phyloP scores from a whole-genome alignment of 2,888 invertebrate genomes.

The Cheilosia urbana region DNA sequence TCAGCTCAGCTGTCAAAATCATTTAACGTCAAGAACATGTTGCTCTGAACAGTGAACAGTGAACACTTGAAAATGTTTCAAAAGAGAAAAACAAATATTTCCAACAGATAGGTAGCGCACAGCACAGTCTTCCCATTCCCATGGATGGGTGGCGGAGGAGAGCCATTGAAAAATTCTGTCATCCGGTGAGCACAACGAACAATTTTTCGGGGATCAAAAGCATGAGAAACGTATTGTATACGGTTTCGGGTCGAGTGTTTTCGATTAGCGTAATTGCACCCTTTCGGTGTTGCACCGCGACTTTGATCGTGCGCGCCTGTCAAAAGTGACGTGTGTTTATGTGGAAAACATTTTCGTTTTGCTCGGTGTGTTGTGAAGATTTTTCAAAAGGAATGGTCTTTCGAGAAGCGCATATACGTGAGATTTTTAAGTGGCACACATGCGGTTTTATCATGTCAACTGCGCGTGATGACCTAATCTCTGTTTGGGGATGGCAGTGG shows the following conservation, averaged over 20 bases:
- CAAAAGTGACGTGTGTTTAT: constrained; percentile 50
- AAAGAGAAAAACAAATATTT: constrained; percentile 18
- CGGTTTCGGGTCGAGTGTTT: constrained; percentile 67
- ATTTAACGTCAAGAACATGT: constrained; percentile 62
- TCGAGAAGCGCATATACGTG: constrained; percentile 6
- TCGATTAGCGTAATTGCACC: constrained; percentile 70
- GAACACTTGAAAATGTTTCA: constrained; percentile 59
- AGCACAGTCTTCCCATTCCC: constrained; percentile 16
- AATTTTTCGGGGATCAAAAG: constrained; percentile 62
- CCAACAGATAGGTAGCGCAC: constrained; percentile 22
- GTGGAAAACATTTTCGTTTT: constrained; percentile 20
- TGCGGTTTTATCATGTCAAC: constrained; percentile 6
- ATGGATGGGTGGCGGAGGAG: constrained; percentile 18
- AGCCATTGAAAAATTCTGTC: constrained; percentile 52
- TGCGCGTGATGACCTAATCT: constrained; percentile 26
- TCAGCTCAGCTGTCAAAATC: constrained; percentile 70
- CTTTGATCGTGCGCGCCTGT: constrained; percentile 69
- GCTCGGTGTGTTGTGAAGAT: neutral
- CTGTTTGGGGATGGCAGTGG: neutral
- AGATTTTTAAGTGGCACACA: constrained; percentile 1
- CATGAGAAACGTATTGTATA: constrained; percentile 58
- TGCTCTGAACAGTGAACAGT: constrained; percentile 15
- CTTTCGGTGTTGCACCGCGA: constrained; percentile 42
- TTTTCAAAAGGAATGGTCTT: constrained; percentile 8
- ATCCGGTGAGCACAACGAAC: constrained; percentile 41